A percentile compares a stretch with the other conserved stretches of the same genome.
Evolutionary conservation across 2,888 invertebrate genomes (phyloP).

Genomic region (Mechanitis mazaeus): DNA sequence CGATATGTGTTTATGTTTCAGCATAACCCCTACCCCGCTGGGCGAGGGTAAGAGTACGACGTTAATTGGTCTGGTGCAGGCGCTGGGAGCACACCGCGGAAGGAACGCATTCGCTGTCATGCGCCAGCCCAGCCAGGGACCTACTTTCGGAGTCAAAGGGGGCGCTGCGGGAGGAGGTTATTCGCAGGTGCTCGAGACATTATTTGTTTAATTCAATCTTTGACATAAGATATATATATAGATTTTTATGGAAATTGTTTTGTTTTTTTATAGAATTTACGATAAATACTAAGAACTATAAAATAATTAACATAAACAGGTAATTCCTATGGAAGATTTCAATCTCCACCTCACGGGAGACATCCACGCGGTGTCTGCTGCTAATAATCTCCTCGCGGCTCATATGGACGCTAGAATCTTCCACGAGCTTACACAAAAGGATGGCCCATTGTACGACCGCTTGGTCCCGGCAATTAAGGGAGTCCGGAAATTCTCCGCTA

Average conservation of each 20-base stretch:
- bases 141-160: constrained; percentile 98
- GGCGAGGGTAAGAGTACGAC: constrained; percentile 99
- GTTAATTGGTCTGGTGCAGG: constrained; percentile 93
- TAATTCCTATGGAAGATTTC: constrained; percentile 99
- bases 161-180: constrained; percentile 99
- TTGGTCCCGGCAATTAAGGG: constrained; percentile 92
- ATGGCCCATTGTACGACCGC: constrained; percentile 89
- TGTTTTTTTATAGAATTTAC: not conserved
- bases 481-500: constrained; percentile 88
- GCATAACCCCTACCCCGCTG: constrained; percentile 98
- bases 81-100: constrained; percentile 88
- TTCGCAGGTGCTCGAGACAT: constrained; percentile 79
- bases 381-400: constrained; percentile 98
- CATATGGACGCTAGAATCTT: constrained; percentile 97
- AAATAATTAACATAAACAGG: constrained; percentile 58
- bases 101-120: constrained; percentile 95
- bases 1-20: constrained; percentile 43
- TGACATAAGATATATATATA: too few relatives aligned
- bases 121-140: constrained; percentile 98
- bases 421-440: constrained; percentile 95
- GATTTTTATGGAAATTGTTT: not conserved
- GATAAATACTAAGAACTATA: not conserved
- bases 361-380: constrained; percentile 98
- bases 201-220: too few relatives aligned
- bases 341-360: constrained; percentile 98